Base-by-base conservation (phyloP, 2,888 invertebrate species). In the Lepidocyrtinus sp. region DNA sequence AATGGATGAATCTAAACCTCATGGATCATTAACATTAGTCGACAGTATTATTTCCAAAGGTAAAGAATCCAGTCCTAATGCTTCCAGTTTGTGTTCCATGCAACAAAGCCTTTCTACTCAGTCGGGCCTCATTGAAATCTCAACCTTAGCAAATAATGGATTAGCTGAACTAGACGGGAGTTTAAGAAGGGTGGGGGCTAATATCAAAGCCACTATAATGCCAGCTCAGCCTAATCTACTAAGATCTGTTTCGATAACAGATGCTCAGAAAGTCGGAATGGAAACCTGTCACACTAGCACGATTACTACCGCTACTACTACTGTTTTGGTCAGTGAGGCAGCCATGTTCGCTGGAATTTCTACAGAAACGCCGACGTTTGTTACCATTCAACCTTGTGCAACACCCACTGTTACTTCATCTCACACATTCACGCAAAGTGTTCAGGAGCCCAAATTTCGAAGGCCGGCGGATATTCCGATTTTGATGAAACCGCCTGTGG, bases 381-480 rank as follows among this genome's bases (percentile, higher is more conserved):
- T 73, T 2, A 68, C 78, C 2, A 67, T 76, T 21, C 76, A 76
- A 19, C 77, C 45, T 17, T 78, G 73, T 22, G 70, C 21, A 25
- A 45, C 68, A 63, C 46, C 65, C 12, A n/a, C 68, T 2, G 9
- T 55, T 0, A 21, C 63, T 5, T 63, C 69, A 24, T 45, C 69
- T 45, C 62, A 72, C n/a, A 24, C 26, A 26, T 24, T 59, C 27
- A 1, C 78, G 0, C 24, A 21, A 59, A 77, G 71, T 71, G 71
- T 67, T 77, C 77, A 77, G 21, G 78, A 78, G 26, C 46, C 67
- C 15, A 78, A 78, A 62, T 78, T 78, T 61, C 67, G 78, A 45
- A 72, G 78, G 19, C 78, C 78, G 12, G 61, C 78, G 26, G 78
- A 78, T 62, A 63, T 78, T 55, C 78, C 78, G 55, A 72, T 73